These are phyloP conservation scores for Acrobasis suavella DNA, from an alignment of 2,888 invertebrate species.

Conservation along the genomic window DNA sequence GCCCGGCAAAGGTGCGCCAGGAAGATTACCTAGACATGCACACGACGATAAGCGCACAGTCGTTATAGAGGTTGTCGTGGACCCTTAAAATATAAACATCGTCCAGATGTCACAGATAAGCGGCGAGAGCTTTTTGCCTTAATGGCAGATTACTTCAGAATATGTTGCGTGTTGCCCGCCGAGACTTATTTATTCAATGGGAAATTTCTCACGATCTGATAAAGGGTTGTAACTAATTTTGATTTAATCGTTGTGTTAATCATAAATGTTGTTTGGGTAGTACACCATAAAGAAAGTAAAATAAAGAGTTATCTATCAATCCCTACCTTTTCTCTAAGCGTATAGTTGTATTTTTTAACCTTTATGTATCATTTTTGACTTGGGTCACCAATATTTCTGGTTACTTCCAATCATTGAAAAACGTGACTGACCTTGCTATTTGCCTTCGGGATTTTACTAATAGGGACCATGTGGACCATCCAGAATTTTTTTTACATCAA, in stretches of 20 bases:
- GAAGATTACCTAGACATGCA: slow-evolving; percentile 73
- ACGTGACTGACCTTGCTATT: no score
- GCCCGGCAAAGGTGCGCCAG: slow-evolving; percentile 39
- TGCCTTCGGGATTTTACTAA: no score
- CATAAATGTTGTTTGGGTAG: neutral
- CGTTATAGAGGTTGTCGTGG: slow-evolving; percentile 78
- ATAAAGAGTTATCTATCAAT: no score
- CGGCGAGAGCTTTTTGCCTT: slow-evolving; percentile 73
- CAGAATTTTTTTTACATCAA: no score
- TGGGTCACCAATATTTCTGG: no score
- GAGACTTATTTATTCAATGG: slow-evolving; percentile 65
- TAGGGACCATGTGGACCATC: no score
- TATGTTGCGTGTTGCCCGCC: slow-evolving; percentile 55
- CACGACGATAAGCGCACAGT: slow-evolving; percentile 71
- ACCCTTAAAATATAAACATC: slow-evolving; percentile 80
- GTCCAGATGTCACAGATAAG: slow-evolving; percentile 79
- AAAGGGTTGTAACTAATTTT: slow-evolving; percentile 24
- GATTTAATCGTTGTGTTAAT: neutral
- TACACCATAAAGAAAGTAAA: no score
- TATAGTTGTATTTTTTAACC: no score
- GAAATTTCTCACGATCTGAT: slow-evolving; percentile 55
- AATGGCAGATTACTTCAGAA: slow-evolving; percentile 76
- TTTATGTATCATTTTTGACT: no score
- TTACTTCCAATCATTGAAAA: no score
- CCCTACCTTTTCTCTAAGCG: no score